Base-by-base conservation (phyloP, 1,140 invertebrate species). In the Penaeus japonicus region DNA sequence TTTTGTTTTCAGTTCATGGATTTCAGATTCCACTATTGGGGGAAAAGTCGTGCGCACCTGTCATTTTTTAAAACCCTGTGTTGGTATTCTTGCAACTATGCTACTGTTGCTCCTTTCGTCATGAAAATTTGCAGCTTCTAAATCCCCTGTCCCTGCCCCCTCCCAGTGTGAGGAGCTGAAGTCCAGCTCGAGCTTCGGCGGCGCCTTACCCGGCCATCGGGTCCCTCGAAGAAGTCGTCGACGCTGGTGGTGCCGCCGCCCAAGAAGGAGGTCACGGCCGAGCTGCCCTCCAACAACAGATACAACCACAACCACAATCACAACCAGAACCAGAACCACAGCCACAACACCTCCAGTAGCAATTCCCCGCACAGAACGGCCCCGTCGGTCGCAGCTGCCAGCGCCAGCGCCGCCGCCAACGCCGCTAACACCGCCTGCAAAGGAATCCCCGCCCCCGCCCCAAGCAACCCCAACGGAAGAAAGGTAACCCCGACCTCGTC, bases 131-230 rank as follows among this genome's bases (percentile, higher is more conserved):
- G n/a, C n/a, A n/a, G n/a, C n/a, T n/a, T n/a, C n/a, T n/a, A n/a
- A n/a, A n/a, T n/a, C n/a, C n/a, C n/a, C n/a, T n/a, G n/a, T n/a
- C n/a, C n/a, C n/a, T n/a, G n/a, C 35, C 7, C 35, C 35, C 35
- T 2, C 35, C n/a, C 78, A 89, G 84, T 87, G 81, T 87, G 4
- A 90, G 62, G 88, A 89, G 57, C 77, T 89, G 27, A 89, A 84
- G 53, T 53, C 75, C 4, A 70, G 78, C 57, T 32, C 57, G 22
- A 55, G 57, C 57, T 89, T 57, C 55, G 77, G 17, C 62, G 55
- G 54, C 77, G 10, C 57, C 18, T 62, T 35, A 18, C 53, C 35
- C 57, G 88, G 18, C 77, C 75, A 78, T 35, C 75, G 30, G n/a
- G 47, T 17, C 27, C 75, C 75, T 22, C 32, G 75, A 65, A 84